A percentile compares a stretch with the other conserved stretches of the same genome.
Conservation (phyloP, 2,113 vertebrate species). For the Clupea harengus region DNA sequence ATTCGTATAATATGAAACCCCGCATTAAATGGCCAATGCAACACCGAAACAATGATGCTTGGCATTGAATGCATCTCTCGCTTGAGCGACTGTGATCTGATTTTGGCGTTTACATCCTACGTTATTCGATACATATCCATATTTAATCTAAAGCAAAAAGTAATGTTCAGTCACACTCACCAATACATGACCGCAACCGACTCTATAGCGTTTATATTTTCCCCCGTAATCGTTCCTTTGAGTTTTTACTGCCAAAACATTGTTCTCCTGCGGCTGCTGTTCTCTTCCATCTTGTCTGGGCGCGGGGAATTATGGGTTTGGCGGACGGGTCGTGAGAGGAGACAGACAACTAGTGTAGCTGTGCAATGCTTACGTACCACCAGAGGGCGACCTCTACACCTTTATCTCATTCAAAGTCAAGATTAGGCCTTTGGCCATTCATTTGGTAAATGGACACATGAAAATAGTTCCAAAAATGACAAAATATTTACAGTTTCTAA, state of each 20-base stretch:
- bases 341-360: conserved; percentile 56
- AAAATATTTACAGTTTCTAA: no score
- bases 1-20: conserved; percentile 18
- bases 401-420: conserved; percentile 13
- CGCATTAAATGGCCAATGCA: conserved; percentile 67
- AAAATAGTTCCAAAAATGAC: no score
- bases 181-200: conserved; percentile 70
- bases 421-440: background rate
- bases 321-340: conserved; percentile 80
- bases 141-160: background rate
- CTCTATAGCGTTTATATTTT: conserved; percentile 54
- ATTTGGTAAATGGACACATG: no score
- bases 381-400: background rate
- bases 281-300: conserved; percentile 80
- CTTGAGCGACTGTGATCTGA: conserved; percentile 39
- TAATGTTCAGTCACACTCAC: conserved; percentile 55
- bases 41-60: conserved; percentile 77
- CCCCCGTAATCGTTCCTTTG: conserved; percentile 53
- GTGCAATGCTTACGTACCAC: background rate
- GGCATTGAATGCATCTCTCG: conserved; percentile 56
- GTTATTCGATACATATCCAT: conserved; percentile 41
- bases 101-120: conserved; percentile 38
- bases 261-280: conserved; percentile 74
- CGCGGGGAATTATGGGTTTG: conserved; percentile 78
- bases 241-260: conserved; percentile 78